Conservation (phyloP, 2,888 invertebrate genomes). For the Melikaiella ostensackeni region DNA sequence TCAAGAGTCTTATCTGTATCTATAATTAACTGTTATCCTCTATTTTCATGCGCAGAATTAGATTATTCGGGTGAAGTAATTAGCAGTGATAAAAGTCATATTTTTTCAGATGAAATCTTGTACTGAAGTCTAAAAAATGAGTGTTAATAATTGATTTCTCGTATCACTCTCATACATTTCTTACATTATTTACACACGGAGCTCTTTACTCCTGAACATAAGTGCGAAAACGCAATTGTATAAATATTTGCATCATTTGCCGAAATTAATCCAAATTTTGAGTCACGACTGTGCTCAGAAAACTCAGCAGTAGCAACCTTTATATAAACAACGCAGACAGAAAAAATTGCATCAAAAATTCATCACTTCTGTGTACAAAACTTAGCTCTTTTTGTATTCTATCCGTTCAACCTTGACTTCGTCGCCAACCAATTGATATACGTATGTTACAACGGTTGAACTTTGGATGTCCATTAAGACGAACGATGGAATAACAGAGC, state of each 20-base stretch:
- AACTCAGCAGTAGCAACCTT: not conserved
- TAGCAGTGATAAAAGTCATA: constrained; percentile 9
- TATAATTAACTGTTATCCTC: not conserved
- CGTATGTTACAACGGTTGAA: constrained; percentile 97
- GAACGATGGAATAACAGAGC: constrained; percentile 95
- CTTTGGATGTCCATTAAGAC: constrained; percentile 99
- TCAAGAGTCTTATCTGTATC: constrained; percentile 8
- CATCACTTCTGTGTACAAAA: constrained; percentile 15
- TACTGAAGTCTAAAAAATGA: constrained; percentile 9
- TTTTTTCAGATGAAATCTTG: constrained; percentile 9
- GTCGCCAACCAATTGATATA: constrained; percentile 97
- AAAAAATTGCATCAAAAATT: constrained; percentile 26
- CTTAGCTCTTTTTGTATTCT: constrained; percentile 94
- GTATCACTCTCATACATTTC: constrained; percentile 26
- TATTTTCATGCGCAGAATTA: not conserved
- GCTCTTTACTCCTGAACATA: not conserved
- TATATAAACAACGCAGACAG: not conserved
- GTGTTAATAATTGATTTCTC: not conserved
- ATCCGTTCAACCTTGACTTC: constrained; percentile 99
- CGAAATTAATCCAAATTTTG: not conserved
- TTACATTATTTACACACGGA: constrained; percentile 17
- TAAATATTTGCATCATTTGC: constrained; percentile 3
- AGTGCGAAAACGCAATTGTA: constrained; percentile 20
- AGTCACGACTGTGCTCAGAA: not conserved
- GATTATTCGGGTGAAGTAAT: constrained; percentile 10